Evolutionary conservation across 2,113 vertebrate genomes (phyloP), one percentile per base, ranked within the genome.

Genomic region (Hyla sarda): DNA sequence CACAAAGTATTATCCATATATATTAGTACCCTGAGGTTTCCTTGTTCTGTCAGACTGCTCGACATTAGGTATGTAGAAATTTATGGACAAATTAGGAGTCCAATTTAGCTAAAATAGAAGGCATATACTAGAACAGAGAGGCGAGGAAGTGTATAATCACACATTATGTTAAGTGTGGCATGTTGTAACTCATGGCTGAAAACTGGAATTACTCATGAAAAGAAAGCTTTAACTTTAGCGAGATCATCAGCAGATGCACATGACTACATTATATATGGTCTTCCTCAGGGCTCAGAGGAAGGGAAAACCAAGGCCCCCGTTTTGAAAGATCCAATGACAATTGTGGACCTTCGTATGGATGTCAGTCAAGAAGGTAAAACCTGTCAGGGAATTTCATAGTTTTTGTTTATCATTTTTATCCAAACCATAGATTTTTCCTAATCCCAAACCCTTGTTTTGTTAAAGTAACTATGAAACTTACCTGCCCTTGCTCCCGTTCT

Each of bases 1-100:
- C 72, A 50, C 52, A 62, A 76, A 76, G 73, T 76, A 45, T 84
- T 47, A 75, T 75, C 76, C 56, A 77, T 84, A 84, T 75, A 84
- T 84, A 84, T 84, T 84, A 76, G 83, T 76, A 76, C 83, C 83
- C 83, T 48, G 83, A 76, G 83, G 83, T 84, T 84, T 84, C 56
- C 54, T 84, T 45, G 54, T 74, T 84, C 76, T 84, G 83, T 84
- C 83, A 77, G 56, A 50, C 58, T 60, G 72, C 28, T 76, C 45
- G 45, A 75, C 83, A 77, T 84, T 84, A 84, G 72, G 71, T 62
- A 65, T 50, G 56, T 41, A 41, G 56, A 32, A 84, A 84, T 84
- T 84, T 84, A 84, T 84, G 62, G 83, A 28, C 54, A 84, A 84
- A 84, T 84, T 84, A 84, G 83, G 48, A 76, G 83, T 41, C 83